Conservation (phyloP, 2,888 invertebrate species). For the Boloria euphrosyne region DNA sequence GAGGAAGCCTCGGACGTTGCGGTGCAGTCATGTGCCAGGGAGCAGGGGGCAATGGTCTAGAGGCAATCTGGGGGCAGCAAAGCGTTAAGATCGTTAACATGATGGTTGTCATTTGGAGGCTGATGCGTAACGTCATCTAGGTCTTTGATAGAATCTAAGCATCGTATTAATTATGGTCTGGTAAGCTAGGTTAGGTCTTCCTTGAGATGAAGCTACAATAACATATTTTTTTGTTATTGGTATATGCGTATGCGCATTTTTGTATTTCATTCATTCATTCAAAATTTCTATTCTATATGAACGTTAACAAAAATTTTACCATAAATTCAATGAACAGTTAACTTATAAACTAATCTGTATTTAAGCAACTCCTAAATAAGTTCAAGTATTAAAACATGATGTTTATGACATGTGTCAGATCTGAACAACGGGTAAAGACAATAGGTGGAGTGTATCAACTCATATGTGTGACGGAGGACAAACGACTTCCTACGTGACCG, state of each 20-base stretch:
- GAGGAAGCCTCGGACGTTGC: conserved; percentile 70
- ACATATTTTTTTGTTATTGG: not conserved
- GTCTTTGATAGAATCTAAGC: conserved; percentile 34
- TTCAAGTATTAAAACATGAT: conserved; percentile 20
- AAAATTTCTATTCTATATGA: too few species aligned
- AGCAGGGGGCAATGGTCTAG: conserved; percentile 77
- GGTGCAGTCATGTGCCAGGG: conserved; percentile 74
- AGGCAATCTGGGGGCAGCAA: conserved; percentile 77
- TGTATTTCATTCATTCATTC: too few species aligned
- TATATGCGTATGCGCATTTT: not conserved
- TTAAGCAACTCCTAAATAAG: not conserved
- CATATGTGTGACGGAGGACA: conserved; percentile 60
- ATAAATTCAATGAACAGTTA: too few species aligned
- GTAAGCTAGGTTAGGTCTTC: conserved; percentile 1
- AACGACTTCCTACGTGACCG: conserved; percentile 65
- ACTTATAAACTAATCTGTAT: not conserved
- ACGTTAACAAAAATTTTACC: too few species aligned
- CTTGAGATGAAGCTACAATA: not conserved
- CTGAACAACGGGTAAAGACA: conserved; percentile 49
- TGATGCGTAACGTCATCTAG: conserved; percentile 49
- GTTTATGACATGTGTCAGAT: conserved; percentile 41
- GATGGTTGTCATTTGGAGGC: conserved; percentile 66
- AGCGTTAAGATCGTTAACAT: conserved; percentile 80
- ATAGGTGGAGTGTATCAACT: conserved; percentile 53
- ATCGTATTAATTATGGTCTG: conserved; percentile 21